These are phyloP conservation scores for Agrotis segetum DNA, from an alignment of 2,888 invertebrate genomes.

Conservation along the genomic window DNA sequence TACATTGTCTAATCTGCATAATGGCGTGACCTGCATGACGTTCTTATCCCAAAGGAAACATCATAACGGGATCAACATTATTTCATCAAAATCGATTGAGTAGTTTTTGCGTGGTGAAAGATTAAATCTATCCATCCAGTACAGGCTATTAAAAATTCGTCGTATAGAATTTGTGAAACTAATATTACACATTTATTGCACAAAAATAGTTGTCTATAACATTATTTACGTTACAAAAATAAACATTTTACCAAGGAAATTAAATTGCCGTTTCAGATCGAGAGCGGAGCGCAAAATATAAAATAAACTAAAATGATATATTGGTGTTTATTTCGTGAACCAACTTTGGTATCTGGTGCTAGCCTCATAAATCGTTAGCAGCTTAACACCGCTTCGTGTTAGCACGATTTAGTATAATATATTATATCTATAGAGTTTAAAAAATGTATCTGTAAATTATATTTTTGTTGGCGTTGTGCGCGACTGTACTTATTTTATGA, in stretches of 20 bases:
- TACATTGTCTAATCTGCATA: no score
- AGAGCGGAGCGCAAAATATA: conserved; percentile 45
- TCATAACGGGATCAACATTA: no score
- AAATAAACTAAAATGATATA: conserved; percentile 61
- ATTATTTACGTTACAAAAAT: conserved; percentile 26
- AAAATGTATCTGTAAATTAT: conserved; percentile 51
- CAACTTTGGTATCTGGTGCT: conserved; percentile 57
- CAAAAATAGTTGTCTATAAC: conserved; percentile 4
- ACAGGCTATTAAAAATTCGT: no score
- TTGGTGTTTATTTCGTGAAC: conserved; percentile 56
- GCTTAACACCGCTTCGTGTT: conserved; percentile 52
- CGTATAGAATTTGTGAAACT: no score
- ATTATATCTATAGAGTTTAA: conserved; percentile 33
- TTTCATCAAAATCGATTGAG: no score
- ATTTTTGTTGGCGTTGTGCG: conserved; percentile 31
- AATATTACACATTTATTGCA: background rate
- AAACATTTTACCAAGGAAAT: conserved; percentile 48
- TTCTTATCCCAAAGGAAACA: no score
- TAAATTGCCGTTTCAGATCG: conserved; percentile 54
- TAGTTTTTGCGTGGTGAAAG: no score
- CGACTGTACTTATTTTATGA: conserved; percentile 26
- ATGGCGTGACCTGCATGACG: no score
- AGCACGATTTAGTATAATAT: conserved; percentile 52
- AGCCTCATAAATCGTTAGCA: conserved; percentile 53
- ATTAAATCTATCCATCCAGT: no score